Conservation (phyloP, 1,140 invertebrate species). For the Theocolax elegans region DNA sequence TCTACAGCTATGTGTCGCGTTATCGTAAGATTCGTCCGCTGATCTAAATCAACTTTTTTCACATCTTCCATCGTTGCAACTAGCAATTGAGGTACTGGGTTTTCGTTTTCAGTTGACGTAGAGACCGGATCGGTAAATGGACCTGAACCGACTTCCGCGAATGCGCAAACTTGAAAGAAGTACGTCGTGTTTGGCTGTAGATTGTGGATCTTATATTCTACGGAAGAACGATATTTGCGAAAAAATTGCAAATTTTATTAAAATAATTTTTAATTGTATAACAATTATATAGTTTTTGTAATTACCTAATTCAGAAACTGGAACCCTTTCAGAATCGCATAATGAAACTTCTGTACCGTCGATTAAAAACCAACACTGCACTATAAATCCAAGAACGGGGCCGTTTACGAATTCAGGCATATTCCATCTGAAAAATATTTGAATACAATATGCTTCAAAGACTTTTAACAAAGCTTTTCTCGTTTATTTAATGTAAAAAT, state of each 20-base stretch:
- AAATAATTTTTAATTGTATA: neutral
- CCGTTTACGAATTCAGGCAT: constrained; percentile 79
- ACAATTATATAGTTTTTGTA: neutral
- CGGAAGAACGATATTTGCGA: too few species aligned
- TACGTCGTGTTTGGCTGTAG: constrained; percentile 76
- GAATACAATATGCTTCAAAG: too few species aligned
- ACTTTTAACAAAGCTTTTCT: too few species aligned
- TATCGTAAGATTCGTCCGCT: constrained; percentile 69
- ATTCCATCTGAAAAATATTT: constrained; percentile 76
- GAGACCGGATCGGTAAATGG: constrained; percentile 72
- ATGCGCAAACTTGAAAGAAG: constrained; percentile 83
- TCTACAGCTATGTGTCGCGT: constrained; percentile 74
- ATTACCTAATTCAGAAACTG: constrained; percentile 38
- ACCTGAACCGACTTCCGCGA: constrained; percentile 80
- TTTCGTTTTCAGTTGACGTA: constrained; percentile 74
- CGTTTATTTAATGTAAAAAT: neutral
- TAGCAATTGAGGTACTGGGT: constrained; percentile 82
- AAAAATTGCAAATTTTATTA: constrained; percentile 38
- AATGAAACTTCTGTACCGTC: constrained; percentile 51
- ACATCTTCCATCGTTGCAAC: constrained; percentile 78
- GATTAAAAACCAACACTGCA: constrained; percentile 74
- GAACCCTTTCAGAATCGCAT: constrained; percentile 52
- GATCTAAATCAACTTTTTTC: constrained; percentile 79
- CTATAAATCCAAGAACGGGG: constrained; percentile 77
- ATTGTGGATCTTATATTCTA: constrained; percentile 71